Percentiles rank a stretch among this genome's conserved stretches.
phyloP scores from a whole-genome alignment of 1,140 invertebrate genomes.

The Anoplophora glabripennis region DNA sequence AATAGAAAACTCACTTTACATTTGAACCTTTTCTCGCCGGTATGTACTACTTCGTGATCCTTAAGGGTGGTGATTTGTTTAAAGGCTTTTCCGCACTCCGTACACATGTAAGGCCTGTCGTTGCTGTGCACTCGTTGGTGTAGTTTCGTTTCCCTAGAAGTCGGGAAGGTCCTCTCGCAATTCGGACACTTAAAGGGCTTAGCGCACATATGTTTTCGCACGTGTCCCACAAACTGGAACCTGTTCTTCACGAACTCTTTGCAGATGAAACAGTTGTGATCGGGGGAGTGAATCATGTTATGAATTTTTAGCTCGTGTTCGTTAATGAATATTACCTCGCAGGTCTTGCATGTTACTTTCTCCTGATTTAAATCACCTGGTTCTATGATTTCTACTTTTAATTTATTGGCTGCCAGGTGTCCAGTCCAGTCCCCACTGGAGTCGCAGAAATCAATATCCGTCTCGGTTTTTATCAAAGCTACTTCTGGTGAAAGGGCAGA shows the following conservation, averaged over 20 bases:
- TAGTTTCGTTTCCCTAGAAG: slow-evolving; percentile 35
- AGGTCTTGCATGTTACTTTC: slow-evolving; percentile 5
- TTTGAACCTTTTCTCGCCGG: slow-evolving; percentile 19
- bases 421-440: slow-evolving; percentile 2
- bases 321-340: slow-evolving; percentile 8
- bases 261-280: slow-evolving; percentile 20
- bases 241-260: slow-evolving; percentile 15
- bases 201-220: slow-evolving; percentile 18
- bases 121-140: slow-evolving; percentile 37
- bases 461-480: slow-evolving; percentile 9
- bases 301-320: slow-evolving; percentile 18
- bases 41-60: slow-evolving; percentile 24
- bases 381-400: slow-evolving; percentile 12
- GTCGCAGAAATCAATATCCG: background rate
- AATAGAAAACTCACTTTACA: slow-evolving; percentile 12
- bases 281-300: slow-evolving; percentile 13
- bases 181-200: slow-evolving; percentile 19
- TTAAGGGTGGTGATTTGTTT: slow-evolving; percentile 23
- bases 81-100: slow-evolving; percentile 34
- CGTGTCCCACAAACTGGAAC: slow-evolving; percentile 19
- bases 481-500: background rate
- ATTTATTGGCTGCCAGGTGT: slow-evolving; percentile 2
- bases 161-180: slow-evolving; percentile 21
- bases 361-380: background rate
- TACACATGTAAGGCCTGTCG: slow-evolving; percentile 35